A percentile compares a stretch with the other conserved stretches of the same genome.
These are phyloP conservation scores for Caenorhabditis zanzibari DNA, from an alignment of 2,888 invertebrate species.

Conservation along the genomic window DNA sequence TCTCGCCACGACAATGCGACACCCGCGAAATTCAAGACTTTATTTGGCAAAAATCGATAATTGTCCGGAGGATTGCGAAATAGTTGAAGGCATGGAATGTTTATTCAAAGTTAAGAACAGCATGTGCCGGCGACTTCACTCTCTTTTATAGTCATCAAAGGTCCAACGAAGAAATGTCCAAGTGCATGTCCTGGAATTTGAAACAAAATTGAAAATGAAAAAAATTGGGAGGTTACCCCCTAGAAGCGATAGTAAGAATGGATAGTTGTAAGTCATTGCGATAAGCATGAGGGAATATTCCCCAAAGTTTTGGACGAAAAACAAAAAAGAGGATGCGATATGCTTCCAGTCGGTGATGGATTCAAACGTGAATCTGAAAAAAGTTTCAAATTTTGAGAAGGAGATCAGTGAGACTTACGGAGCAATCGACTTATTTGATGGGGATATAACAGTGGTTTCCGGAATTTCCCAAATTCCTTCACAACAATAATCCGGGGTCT, in stretches of 20 bases:
- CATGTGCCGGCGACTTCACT: slow-evolving; percentile 68
- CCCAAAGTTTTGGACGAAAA: slow-evolving; percentile 74
- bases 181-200: slow-evolving; percentile 73
- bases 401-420: slow-evolving; percentile 32
- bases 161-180: slow-evolving; percentile 77
- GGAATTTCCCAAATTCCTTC: slow-evolving; percentile 55
- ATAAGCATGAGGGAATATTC: slow-evolving; percentile 78
- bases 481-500: slow-evolving; percentile 35
- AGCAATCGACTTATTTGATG: slow-evolving; percentile 13
- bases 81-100: not conserved
- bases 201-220: too few relatives aligned
- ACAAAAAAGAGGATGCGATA: slow-evolving; percentile 66
- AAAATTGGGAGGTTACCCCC: slow-evolving; percentile 10
- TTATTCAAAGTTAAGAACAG: slow-evolving; percentile 67
- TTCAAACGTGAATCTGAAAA: slow-evolving; percentile 67
- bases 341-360: slow-evolving; percentile 54
- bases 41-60: not conserved
- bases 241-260: slow-evolving; percentile 58
- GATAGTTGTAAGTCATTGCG: slow-evolving; percentile 81
- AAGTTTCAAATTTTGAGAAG: too few relatives aligned
- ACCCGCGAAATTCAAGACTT: not conserved
- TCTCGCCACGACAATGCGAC: not conserved
- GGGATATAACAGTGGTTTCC: not conserved
- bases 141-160: slow-evolving; percentile 70
- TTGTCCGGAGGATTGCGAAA: not conserved